These are phyloP conservation scores for Hoplias malabaricus DNA, from an alignment of 2,113 vertebrate genomes.

Conservation along the genomic window DNA sequence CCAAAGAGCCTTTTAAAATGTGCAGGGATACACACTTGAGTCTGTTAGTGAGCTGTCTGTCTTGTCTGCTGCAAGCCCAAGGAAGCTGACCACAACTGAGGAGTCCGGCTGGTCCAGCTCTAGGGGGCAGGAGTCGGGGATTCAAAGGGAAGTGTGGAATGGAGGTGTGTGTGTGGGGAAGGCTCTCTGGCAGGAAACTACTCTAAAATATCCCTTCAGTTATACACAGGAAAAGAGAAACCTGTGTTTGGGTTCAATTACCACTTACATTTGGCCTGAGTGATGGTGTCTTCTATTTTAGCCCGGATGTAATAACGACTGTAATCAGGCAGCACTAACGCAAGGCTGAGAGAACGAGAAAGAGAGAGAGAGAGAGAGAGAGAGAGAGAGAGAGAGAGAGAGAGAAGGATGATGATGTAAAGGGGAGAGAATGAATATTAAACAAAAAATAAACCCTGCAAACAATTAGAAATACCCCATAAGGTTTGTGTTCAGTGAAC, in stretches of 20 bases:
- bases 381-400: not conserved
- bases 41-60: slow-evolving; percentile 37
- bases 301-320: slow-evolving; percentile 69
- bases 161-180: slow-evolving; percentile 9
- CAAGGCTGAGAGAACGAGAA: slow-evolving; percentile 58
- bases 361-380: slow-evolving; percentile 15
- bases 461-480: no score
- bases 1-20: slow-evolving; percentile 43
- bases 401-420: not conserved
- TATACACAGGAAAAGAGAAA: not conserved
- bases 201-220: not conserved
- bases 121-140: slow-evolving; percentile 21
- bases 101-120: slow-evolving; percentile 28
- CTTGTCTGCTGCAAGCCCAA: slow-evolving; percentile 54
- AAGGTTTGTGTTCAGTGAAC: no score
- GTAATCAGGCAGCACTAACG: slow-evolving; percentile 72
- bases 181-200: not conserved
- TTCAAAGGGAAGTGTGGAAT: slow-evolving; percentile 14
- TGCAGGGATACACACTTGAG: slow-evolving; percentile 56
- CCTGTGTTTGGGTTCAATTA: no score
- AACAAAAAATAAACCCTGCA: no score
- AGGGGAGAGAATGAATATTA: no score
- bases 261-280: slow-evolving; percentile 75
- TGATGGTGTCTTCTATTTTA: slow-evolving; percentile 71
- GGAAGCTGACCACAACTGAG: slow-evolving; percentile 56